These are phyloP conservation scores for Dendrocincla tyrannina DNA, from an alignment of 2,797 vertebrate genomes.

Conservation along the genomic window DNA sequence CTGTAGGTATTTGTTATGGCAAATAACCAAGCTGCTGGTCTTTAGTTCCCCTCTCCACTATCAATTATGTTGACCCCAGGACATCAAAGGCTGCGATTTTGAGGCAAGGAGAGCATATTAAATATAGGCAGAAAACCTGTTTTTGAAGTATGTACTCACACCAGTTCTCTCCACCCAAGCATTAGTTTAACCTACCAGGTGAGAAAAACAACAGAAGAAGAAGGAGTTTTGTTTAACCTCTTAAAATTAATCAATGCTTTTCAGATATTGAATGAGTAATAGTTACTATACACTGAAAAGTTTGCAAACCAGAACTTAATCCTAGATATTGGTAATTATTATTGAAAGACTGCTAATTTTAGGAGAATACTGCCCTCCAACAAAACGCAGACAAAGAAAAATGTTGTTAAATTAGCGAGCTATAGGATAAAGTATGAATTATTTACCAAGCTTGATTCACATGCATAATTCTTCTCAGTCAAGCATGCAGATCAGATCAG, in stretches of 20 bases:
- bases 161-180: background rate
- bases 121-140: background rate
- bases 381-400: background rate
- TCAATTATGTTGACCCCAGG: background rate
- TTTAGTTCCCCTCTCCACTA: background rate
- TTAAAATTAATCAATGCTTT: background rate
- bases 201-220: background rate
- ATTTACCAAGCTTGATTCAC: background rate
- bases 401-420: background rate
- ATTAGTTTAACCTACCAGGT: background rate
- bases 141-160: background rate
- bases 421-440: background rate
- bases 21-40: background rate
- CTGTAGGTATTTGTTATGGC: background rate
- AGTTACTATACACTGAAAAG: background rate
- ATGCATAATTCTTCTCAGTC: background rate
- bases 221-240: background rate
- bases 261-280: background rate
- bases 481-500: conserved; percentile 2
- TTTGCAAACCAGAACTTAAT: background rate
- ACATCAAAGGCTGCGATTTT: background rate
- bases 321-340: background rate
- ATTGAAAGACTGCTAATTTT: background rate
- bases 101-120: background rate
- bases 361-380: background rate